phyloP scores from a whole-genome alignment of 2,113 vertebrate species.

The Prolemur simus region DNA sequence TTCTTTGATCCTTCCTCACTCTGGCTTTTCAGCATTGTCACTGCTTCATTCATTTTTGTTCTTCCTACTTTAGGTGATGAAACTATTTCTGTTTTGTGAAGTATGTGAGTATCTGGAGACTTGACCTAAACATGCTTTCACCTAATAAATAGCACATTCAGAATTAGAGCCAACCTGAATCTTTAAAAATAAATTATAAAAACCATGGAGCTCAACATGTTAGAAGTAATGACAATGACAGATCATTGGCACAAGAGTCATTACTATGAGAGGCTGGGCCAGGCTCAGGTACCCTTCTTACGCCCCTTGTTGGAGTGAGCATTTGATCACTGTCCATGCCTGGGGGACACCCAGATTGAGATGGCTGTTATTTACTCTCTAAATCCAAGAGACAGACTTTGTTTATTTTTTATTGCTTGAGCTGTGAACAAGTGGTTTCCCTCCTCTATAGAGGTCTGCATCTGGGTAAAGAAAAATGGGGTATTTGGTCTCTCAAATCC shows the following conservation, averaged over 20 bases:
- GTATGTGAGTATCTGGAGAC: background rate
- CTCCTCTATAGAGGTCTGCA: background rate
- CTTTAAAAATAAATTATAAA: slow-evolving; percentile 7
- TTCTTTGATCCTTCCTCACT: background rate
- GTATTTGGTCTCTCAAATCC: background rate
- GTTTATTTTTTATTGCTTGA: background rate
- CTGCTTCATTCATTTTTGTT: background rate
- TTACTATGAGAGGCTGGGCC: background rate
- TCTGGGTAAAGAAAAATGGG: background rate
- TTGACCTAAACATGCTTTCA: background rate
- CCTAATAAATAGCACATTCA: background rate
- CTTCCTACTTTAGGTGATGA: background rate
- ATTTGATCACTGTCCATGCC: background rate
- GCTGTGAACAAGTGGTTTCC: background rate
- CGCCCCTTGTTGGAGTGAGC: background rate
- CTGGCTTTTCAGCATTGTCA: background rate
- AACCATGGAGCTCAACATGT: background rate
- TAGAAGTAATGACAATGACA: background rate
- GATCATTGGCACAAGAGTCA: background rate
- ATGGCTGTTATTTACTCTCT: background rate
- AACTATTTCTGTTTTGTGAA: slow-evolving; percentile 3
- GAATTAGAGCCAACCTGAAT: background rate
- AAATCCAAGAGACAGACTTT: background rate
- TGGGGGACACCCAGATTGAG: accelerated
- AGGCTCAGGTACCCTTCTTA: background rate